Evolutionary conservation across 2,113 vertebrate species (phyloP).

Genomic region (Ceuthmochares aereus): DNA sequence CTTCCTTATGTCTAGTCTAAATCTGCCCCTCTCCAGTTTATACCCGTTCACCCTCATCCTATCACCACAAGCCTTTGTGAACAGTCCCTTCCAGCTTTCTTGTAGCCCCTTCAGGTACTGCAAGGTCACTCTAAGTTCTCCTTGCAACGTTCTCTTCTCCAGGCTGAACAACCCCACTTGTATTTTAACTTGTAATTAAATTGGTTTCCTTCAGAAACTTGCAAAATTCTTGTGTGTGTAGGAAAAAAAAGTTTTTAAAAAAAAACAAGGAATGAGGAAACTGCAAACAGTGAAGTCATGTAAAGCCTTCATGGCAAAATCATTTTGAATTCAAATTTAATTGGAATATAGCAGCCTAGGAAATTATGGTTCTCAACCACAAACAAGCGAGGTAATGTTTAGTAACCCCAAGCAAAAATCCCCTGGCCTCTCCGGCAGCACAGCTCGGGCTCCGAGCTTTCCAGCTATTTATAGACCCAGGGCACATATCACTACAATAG

Average conservation of each 20-base stretch:
- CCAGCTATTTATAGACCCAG: conserved; percentile 70
- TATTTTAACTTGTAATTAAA: background rate
- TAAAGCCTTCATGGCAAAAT: background rate
- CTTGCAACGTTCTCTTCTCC: too few species aligned
- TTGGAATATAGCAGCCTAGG: conserved; percentile 17
- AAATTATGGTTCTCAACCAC: conserved; percentile 59
- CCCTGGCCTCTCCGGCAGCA: conserved; percentile 62
- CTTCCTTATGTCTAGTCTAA: too few species aligned
- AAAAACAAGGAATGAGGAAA: background rate
- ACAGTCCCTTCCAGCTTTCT: too few species aligned
- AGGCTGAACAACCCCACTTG: too few species aligned
- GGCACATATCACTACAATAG: conserved; percentile 72
- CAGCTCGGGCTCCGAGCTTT: conserved; percentile 19
- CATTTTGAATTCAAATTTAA: conserved; percentile 1
- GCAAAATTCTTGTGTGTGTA: background rate
- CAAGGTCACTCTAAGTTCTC: too few species aligned
- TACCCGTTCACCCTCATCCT: too few species aligned
- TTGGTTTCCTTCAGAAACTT: background rate
- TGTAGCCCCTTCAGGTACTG: too few species aligned
- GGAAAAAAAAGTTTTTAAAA: background rate
- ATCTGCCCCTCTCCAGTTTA: too few species aligned
- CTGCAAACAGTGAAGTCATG: background rate
- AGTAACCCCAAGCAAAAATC: conserved; percentile 57
- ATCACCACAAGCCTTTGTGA: too few species aligned
- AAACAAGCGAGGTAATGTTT: conserved; percentile 36